phyloP scores from a whole-genome alignment of 1,140 invertebrate genomes.

The Euwallacea fornicatus region DNA sequence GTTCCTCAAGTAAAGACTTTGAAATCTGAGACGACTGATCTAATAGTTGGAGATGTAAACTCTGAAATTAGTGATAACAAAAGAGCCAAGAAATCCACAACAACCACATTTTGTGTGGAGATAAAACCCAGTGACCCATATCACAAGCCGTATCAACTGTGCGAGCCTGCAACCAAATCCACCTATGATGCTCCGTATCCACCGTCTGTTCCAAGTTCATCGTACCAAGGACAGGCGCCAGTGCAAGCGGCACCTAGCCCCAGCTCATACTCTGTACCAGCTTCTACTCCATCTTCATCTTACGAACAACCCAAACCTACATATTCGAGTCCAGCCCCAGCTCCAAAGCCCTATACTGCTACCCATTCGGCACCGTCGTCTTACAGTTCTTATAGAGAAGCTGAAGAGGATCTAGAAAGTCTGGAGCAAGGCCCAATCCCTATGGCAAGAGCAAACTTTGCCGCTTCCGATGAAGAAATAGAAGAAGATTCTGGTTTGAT shows the following conservation, averaged over 20 bases:
- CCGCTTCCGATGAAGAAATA: slow-evolving; percentile 16
- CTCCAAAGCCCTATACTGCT: slow-evolving; percentile 36
- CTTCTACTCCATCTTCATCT: slow-evolving; percentile 31
- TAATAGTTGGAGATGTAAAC: too few species aligned
- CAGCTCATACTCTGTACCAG: slow-evolving; percentile 35
- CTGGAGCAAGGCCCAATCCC: slow-evolving; percentile 16
- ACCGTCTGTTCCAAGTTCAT: slow-evolving; percentile 2
- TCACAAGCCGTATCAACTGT: slow-evolving; percentile 51
- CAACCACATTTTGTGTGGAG: slow-evolving; percentile 53
- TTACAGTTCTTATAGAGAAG: slow-evolving; percentile 18
- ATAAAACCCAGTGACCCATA: slow-evolving; percentile 48
- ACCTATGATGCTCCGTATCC: slow-evolving; percentile 5
- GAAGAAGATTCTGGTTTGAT: slow-evolving; percentile 14
- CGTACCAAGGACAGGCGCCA: slow-evolving; percentile 32
- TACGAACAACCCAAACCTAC: slow-evolving; percentile 31
- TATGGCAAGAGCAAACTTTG: slow-evolving; percentile 18
- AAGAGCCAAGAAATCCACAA: slow-evolving; percentile 50
- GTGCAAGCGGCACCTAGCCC: slow-evolving; percentile 33
- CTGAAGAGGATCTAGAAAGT: slow-evolving; percentile 13
- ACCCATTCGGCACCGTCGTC: slow-evolving; percentile 15
- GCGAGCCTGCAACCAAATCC: slow-evolving; percentile 40
- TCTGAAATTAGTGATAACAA: slow-evolving; percentile 7
- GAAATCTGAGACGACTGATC: neutral
- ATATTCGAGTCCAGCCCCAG: slow-evolving; percentile 26
- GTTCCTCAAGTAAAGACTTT: neutral